Conservation (phyloP, 2,113 vertebrate genomes). For the Megaptera novaeangliae region DNA sequence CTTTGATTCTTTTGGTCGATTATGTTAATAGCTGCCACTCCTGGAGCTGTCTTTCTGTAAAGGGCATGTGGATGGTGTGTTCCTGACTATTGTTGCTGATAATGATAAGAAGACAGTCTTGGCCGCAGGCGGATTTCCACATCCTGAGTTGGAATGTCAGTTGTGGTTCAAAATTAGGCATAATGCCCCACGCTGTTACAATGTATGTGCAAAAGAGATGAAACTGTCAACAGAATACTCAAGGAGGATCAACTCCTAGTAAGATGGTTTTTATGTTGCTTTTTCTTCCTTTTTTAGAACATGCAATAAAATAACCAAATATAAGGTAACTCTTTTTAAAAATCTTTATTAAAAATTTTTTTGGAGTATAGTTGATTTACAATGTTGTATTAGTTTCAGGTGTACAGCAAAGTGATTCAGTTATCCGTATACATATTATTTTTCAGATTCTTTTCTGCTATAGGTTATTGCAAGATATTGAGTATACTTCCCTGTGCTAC, state of each 20-base stretch:
- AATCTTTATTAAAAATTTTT: neutral
- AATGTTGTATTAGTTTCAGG: neutral
- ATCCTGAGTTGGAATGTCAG: neutral
- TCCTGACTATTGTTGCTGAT: neutral
- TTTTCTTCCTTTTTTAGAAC: neutral
- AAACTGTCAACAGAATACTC: neutral
- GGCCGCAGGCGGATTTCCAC: neutral
- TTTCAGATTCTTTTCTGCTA: neutral
- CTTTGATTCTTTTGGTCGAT: neutral
- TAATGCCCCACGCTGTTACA: neutral
- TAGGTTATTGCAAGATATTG: neutral
- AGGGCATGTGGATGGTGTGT: neutral
- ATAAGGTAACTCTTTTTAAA: too few relatives aligned
- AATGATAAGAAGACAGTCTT: neutral
- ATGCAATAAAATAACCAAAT: neutral
- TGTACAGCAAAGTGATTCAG: neutral
- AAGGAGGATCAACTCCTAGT: neutral
- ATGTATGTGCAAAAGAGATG: neutral
- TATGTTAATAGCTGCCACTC: neutral
- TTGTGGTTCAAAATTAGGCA: neutral
- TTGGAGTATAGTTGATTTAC: neutral
- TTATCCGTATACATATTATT: neutral
- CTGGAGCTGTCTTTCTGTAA: neutral
- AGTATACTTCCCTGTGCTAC: neutral
- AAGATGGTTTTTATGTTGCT: neutral